These are phyloP conservation scores for Dreissena rostriformis DNA, from an alignment of 1,140 invertebrate genomes.

Conservation along the genomic window DNA sequence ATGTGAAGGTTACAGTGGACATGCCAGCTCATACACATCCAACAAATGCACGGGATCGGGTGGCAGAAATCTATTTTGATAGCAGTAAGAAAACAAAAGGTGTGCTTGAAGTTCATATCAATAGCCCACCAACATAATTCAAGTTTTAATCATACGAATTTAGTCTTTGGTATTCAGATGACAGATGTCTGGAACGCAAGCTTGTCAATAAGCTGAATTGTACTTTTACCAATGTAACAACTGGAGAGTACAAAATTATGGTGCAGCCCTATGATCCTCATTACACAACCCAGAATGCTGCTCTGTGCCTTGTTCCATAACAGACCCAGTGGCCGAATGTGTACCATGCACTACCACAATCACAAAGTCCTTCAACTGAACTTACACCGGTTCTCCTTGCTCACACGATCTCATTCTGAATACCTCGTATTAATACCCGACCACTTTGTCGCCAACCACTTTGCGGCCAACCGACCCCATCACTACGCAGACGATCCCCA, in stretches of 20 bases:
- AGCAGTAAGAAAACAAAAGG: not conserved
- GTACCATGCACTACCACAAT: conserved; percentile 6
- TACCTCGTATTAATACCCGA: too few relatives aligned
- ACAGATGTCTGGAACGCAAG: too few relatives aligned
- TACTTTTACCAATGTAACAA: too few relatives aligned
- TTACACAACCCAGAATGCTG: not conserved
- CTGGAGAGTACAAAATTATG: not conserved
- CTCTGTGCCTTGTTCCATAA: conserved; percentile 8
- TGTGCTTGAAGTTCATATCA: conserved; percentile 12
- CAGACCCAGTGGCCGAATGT: not conserved
- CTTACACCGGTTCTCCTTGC: not conserved
- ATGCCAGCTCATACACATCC: not conserved
- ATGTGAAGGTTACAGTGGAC: not conserved
- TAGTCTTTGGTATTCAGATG: not conserved
- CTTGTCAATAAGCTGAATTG: too few relatives aligned
- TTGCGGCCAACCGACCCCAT: too few relatives aligned
- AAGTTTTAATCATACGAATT: conserved; percentile 23
- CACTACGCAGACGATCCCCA: too few relatives aligned
- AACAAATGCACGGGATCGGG: conserved; percentile 4
- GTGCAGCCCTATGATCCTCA: conserved; percentile 23
- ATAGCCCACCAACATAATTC: not conserved
- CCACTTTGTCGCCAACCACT: too few relatives aligned
- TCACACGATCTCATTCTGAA: too few relatives aligned
- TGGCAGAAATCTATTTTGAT: not conserved
- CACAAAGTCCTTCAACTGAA: conserved; percentile 8